These are phyloP conservation scores for Psittacula derbiana DNA, from an alignment of 2,797 vertebrate genomes.

Conservation along the genomic window DNA sequence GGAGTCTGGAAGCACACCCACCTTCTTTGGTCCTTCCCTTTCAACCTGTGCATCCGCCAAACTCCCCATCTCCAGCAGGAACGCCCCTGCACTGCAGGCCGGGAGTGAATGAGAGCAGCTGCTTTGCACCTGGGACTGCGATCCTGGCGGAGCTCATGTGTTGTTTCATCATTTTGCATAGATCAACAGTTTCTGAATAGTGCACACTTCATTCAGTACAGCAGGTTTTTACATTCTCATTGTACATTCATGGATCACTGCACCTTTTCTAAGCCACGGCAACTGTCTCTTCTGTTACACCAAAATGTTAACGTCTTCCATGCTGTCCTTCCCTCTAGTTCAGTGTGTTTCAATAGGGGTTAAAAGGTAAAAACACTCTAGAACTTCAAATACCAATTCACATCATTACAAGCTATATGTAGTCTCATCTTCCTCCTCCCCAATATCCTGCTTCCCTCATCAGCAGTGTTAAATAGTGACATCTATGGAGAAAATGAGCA, in stretches of 20 bases:
- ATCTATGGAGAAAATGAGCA: not conserved
- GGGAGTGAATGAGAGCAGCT: constrained; percentile 33
- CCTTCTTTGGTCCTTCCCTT: not conserved
- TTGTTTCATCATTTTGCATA: constrained; percentile 44
- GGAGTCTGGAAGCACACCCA: not conserved
- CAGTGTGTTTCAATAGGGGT: constrained; percentile 41
- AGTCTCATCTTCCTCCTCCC: not conserved
- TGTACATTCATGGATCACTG: constrained; percentile 47
- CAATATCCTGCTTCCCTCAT: not conserved
- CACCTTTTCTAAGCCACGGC: constrained; percentile 29
- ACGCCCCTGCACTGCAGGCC: not conserved
- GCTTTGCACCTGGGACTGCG: constrained; percentile 37
- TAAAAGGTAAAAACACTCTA: constrained; percentile 36
- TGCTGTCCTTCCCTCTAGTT: constrained; percentile 46
- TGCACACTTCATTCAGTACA: constrained; percentile 22
- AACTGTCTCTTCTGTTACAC: constrained; percentile 48
- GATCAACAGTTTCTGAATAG: constrained; percentile 48
- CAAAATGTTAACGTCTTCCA: constrained; percentile 44
- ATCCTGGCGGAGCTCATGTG: constrained; percentile 11
- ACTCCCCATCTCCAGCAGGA: not conserved
- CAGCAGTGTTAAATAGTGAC: not conserved
- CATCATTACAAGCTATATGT: not conserved
- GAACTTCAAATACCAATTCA: not conserved
- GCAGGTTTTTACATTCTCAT: constrained; percentile 51
- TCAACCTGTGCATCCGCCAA: not conserved